Conservation (phyloP, 2,888 invertebrate genomes). For the Euzophera pinguis region DNA sequence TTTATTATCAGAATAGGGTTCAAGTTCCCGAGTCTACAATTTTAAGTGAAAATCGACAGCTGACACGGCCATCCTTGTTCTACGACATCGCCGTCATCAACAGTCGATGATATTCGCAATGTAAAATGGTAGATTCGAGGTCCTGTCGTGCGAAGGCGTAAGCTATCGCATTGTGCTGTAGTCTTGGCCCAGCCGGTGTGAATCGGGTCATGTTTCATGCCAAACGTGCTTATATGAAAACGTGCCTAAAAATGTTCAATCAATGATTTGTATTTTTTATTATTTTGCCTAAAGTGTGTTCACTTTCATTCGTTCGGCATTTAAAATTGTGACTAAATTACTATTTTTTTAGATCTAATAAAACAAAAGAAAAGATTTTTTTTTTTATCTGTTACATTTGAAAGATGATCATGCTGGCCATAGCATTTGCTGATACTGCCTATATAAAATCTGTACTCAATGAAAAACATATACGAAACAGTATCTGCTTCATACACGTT, state of each 20-base stretch:
- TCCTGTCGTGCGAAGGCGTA: conserved; percentile 49
- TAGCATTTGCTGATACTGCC: conserved; percentile 8
- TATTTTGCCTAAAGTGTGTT: too few relatives aligned
- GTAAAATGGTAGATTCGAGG: background rate
- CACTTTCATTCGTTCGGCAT: background rate
- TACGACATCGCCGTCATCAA: background rate
- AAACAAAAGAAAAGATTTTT: background rate
- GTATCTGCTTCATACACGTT: background rate
- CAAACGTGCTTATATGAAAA: conserved; percentile 52
- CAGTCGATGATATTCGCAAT: background rate
- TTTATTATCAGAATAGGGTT: conserved; percentile 44
- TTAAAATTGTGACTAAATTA: background rate
- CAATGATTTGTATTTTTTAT: background rate
- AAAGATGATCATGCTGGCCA: conserved; percentile 9
- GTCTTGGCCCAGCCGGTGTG: conserved; percentile 68
- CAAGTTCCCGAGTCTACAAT: conserved; percentile 10
- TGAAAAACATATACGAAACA: conserved; percentile 10
- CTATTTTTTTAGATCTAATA: background rate
- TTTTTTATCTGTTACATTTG: background rate
- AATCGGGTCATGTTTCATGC: conserved; percentile 72
- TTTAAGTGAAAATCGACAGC: background rate
- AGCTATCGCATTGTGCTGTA: conserved; percentile 28
- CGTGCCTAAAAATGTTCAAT: conserved; percentile 29
- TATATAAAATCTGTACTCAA: background rate
- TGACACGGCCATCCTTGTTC: too few relatives aligned